Evolutionary conservation across 92 coral and sea anemone species (phyloP).

Genomic region (Metridium senile): DNA sequence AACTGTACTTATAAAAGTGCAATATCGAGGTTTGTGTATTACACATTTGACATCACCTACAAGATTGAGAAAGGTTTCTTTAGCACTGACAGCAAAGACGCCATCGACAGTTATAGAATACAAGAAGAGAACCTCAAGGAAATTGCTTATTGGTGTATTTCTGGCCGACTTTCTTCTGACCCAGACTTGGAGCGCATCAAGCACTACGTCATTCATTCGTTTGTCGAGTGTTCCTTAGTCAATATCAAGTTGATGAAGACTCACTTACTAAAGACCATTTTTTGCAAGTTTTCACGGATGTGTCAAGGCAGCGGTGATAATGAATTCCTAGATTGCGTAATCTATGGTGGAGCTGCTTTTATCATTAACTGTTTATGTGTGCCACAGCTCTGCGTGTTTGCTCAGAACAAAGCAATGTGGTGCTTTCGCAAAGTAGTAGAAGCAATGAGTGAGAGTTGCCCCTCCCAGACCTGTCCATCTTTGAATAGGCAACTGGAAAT

Average conservation of each 20-base stretch:
- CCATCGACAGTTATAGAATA: conserved; percentile 36
- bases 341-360: conserved; percentile 30
- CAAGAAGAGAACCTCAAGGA: conserved; percentile 47
- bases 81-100: conserved; percentile 22
- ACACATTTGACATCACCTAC: conserved; percentile 3
- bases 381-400: conserved; percentile 20
- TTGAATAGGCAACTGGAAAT: background rate
- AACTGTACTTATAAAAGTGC: background rate
- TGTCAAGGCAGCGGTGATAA: conserved; percentile 21
- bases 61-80: conserved; percentile 19
- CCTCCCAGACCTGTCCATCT: background rate
- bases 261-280: conserved; percentile 21
- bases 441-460: background rate
- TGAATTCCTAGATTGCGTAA: conserved; percentile 30
- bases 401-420: conserved; percentile 30
- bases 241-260: conserved; percentile 46
- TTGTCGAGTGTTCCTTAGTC: conserved; percentile 29
- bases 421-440: conserved; percentile 5
- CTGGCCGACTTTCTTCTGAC: conserved; percentile 1
- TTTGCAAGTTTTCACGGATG: conserved; percentile 32
- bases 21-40: background rate
- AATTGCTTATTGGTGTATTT: conserved; percentile 49
- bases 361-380: conserved; percentile 33
- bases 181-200: background rate
- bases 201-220: conserved; percentile 27